Evolutionary conservation across 2,888 invertebrate genomes (phyloP).

Genomic region (Listrodromus nycthemerus): DNA sequence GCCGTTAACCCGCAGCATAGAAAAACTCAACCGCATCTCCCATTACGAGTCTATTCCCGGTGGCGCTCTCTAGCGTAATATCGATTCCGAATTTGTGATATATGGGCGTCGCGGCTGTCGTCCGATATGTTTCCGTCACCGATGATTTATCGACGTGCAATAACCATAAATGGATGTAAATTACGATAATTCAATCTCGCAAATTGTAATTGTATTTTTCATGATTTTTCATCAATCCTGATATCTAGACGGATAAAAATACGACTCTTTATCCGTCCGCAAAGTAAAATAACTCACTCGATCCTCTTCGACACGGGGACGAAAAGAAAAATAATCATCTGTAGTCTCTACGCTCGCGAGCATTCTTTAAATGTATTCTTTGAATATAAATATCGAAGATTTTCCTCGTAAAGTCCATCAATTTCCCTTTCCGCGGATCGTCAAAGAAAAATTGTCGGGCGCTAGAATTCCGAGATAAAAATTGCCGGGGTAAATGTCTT

Average conservation of each 20-base stretch:
- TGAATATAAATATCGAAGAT: neutral
- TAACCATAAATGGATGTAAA: neutral
- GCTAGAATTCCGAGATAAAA: neutral
- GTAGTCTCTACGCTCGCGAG: neutral
- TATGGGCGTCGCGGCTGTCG: neutral
- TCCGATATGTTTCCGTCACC: neutral
- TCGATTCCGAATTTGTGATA: slow-evolving; percentile 9
- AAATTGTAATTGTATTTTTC: neutral
- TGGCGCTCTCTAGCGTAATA: slow-evolving; percentile 1
- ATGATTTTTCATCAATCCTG: no score
- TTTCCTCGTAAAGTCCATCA: neutral
- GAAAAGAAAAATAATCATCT: neutral
- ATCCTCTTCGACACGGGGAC: neutral
- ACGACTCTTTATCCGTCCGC: no score
- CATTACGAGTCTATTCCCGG: slow-evolving; percentile 23
- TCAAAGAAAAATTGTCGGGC: neutral
- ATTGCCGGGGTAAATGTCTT: neutral
- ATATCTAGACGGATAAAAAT: no score
- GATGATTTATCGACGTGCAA: neutral
- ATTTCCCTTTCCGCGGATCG: neutral
- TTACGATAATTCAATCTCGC: neutral
- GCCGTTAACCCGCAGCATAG: slow-evolving; percentile 2
- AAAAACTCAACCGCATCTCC: neutral
- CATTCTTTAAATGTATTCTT: neutral
- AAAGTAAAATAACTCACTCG: no score